Evolutionary conservation across 2,888 invertebrate species (phyloP), one percentile per base, ranked within the genome.

Genomic region (Pandemis cinnamomeana): DNA sequence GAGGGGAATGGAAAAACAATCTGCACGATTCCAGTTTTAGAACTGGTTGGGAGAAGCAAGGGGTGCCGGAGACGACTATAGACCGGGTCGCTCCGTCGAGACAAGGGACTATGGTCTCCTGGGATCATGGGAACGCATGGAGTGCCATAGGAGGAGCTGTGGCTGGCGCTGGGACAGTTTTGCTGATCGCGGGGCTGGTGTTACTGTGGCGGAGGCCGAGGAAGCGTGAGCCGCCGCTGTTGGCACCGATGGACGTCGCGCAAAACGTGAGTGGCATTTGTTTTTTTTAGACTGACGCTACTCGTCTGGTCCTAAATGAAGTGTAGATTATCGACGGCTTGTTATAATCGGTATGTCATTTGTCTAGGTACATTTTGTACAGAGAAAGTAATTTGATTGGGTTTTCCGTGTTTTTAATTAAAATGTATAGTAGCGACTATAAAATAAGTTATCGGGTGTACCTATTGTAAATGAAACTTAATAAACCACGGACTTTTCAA

Each of bases 201-300:
- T 81, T 92, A 7, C 76, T 93, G 70, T 91, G 91, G 86, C 85
- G 84, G 70, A 86, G 86, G 75, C 92, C 93, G 2, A 85, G 86
- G 66, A 85, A 87, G 58, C 83, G 85, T 0, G 87, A 89, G 8
- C 76, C 82, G 7, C 92, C 89, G 0, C 79, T 85, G 7, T 78
- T 94, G 4, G 92, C 92, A 2, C 92, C 93, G 0, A 89, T 94
- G 89, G 91, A 91, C 77, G 78, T 92, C 20, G 87, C 85, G 44
- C 91, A 91, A 77, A 91, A 88, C 77, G 93, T 93, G 76, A 91
- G 93, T 91, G 48, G 5, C 11, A 27, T 62, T 10, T 53, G 2
- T 48, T 36, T 48, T 27, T 60, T 36, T 2, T 36, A 36, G 27
- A 36, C 27, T 36, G 20, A 20, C 20, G 27, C 27, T 36, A 36